A percentile compares a stretch with the other conserved stretches of the same genome.
phyloP scores from a whole-genome alignment of 1,140 invertebrate species.

The Latrodectus geometricus region DNA sequence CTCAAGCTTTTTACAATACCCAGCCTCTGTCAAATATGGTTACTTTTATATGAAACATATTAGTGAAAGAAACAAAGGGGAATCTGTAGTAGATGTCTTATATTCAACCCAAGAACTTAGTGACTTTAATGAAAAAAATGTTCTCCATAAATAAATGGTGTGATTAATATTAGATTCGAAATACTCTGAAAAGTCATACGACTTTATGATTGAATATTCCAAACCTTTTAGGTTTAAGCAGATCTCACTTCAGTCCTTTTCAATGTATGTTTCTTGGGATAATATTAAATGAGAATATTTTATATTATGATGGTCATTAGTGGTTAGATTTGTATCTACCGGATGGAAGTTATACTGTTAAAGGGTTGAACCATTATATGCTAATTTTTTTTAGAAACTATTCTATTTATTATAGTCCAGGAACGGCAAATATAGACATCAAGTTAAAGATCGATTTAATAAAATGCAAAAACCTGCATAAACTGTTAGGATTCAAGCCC shows the following conservation, averaged over 20 bases:
- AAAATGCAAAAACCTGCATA: too few species aligned
- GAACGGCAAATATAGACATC: conserved; percentile 7
- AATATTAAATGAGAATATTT: conserved; percentile 8
- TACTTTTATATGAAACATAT: too few species aligned
- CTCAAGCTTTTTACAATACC: conserved; percentile 8
- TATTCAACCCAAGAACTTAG: conserved; percentile 3
- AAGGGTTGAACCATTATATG: conserved; percentile 14
- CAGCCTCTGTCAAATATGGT: too few species aligned
- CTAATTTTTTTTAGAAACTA: conserved; percentile 20
- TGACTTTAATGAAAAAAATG: background rate
- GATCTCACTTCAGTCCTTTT: too few species aligned
- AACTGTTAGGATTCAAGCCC: too few species aligned
- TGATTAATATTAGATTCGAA: background rate
- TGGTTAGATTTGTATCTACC: background rate
- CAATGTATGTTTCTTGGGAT: too few species aligned
- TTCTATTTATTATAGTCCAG: conserved; percentile 16
- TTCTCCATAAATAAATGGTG: conserved; percentile 21
- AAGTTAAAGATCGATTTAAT: too few species aligned
- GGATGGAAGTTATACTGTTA: too few species aligned
- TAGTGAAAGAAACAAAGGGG: conserved; percentile 25
- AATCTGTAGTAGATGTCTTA: background rate
- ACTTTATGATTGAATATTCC: background rate
- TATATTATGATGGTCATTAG: conserved; percentile 12
- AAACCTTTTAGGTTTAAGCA: too few species aligned
- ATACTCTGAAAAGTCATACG: background rate